A percentile compares a stretch with the other conserved stretches of the same genome.
These are phyloP conservation scores for Dichetophora obliterata DNA, from an alignment of 2,888 invertebrate genomes.

Conservation along the genomic window DNA sequence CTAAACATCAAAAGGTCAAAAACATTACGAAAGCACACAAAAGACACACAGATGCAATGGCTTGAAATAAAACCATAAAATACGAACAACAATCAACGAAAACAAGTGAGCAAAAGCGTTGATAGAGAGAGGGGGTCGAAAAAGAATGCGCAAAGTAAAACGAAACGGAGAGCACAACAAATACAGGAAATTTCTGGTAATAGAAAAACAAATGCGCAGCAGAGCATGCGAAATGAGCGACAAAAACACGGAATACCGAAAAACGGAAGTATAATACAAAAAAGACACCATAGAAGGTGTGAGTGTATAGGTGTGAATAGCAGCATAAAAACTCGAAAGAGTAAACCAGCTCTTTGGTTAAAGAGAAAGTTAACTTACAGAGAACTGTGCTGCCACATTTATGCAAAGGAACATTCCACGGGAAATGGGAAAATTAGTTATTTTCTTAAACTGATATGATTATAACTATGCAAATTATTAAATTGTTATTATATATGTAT, in stretches of 20 bases:
- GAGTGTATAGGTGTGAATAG: background rate
- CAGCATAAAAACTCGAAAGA: background rate
- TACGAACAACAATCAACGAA: background rate
- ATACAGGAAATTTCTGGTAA: background rate
- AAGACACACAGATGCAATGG: background rate
- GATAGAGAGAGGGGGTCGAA: background rate
- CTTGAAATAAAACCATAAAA: background rate
- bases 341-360: background rate
- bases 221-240: slow-evolving; percentile 26
- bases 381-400: background rate
- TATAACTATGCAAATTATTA: too few relatives aligned
- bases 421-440: too few relatives aligned
- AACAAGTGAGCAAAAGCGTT: background rate
- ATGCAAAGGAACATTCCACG: too few relatives aligned
- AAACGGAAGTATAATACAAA: slow-evolving; percentile 4
- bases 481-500: too few relatives aligned
- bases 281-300: background rate
- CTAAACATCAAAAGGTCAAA: slow-evolving; percentile 14
- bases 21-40: slow-evolving; percentile 8
- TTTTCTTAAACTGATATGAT: too few relatives aligned
- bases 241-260: slow-evolving; percentile 26
- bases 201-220: background rate
- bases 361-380: too few relatives aligned
- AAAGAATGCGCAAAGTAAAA: background rate
- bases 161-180: background rate